Conservation (phyloP, 2,888 invertebrate species). For the Allophyes oxyacanthae region DNA sequence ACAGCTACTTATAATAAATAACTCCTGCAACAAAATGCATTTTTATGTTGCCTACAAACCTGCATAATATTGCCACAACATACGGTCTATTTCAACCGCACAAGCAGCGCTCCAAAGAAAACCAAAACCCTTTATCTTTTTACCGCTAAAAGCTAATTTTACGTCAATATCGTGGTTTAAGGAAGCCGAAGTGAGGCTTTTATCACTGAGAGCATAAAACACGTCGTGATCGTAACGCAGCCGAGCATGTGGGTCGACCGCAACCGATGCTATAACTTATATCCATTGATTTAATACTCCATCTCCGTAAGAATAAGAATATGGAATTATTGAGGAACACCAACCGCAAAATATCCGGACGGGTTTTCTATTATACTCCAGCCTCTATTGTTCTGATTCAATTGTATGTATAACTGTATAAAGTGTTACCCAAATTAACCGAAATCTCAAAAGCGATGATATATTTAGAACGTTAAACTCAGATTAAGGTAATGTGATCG, state of each 20-base stretch:
- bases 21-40: too few relatives aligned
- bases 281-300: conserved; percentile 54
- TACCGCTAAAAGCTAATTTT: conserved; percentile 46
- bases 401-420: background rate
- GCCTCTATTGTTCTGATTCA: conserved; percentile 12
- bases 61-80: conserved; percentile 23
- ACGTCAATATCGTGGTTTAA: conserved; percentile 50
- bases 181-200: conserved; percentile 45
- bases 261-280: conserved; percentile 60
- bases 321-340: conserved; percentile 8
- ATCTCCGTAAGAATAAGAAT: conserved; percentile 47
- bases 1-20: too few relatives aligned
- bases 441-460: conserved; percentile 9
- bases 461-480: conserved; percentile 15
- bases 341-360: conserved; percentile 23
- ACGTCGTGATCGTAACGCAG: conserved; percentile 53
- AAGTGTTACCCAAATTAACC: conserved; percentile 9
- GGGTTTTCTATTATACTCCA: conserved; percentile 5
- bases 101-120: conserved; percentile 20
- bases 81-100: conserved; percentile 25
- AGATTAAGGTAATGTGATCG: conserved; percentile 19
- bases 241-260: conserved; percentile 62
- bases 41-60: background rate
- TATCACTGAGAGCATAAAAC: conserved; percentile 55
- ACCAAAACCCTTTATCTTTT: conserved; percentile 23